phyloP scores from a whole-genome alignment of 2,888 invertebrate species.

The Biston stratarius region DNA sequence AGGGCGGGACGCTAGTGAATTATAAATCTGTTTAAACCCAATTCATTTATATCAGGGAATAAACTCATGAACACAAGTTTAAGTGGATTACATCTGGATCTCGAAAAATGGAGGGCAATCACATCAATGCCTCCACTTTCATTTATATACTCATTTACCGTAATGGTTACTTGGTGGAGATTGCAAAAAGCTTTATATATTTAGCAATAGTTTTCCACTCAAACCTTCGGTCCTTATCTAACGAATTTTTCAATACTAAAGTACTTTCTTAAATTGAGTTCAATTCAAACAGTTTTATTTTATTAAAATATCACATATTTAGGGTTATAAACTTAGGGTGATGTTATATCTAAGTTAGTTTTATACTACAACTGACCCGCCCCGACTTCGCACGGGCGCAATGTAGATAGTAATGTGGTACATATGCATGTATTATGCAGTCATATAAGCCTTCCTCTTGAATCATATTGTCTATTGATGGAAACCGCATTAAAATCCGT shows the following conservation, averaged over 20 bases:
- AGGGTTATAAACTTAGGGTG: no score
- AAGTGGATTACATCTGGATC: constrained; percentile 21
- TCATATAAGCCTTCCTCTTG: no score
- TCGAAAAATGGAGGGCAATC: constrained; percentile 15
- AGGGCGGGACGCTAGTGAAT: no score
- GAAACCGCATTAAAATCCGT: no score
- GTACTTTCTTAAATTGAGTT: constrained; percentile 1
- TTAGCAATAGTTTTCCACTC: not conserved
- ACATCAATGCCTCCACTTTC: constrained; percentile 15
- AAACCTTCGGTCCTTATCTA: not conserved
- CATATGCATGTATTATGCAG: no score
- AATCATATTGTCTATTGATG: no score
- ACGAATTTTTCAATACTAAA: not conserved
- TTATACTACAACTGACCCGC: no score
- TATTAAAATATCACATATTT: not conserved
- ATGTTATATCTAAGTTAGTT: no score
- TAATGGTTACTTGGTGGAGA: constrained; percentile 7
- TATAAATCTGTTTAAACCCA: constrained; percentile 11
- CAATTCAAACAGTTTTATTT: not conserved
- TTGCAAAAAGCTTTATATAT: constrained; percentile 10
- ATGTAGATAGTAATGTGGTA: no score
- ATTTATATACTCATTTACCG: constrained; percentile 18
- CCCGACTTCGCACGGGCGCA: no score
- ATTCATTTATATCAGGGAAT: constrained; percentile 7
- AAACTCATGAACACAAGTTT: constrained; percentile 4